These are phyloP conservation scores for Taenaris catops DNA, from an alignment of 2,888 invertebrate genomes.

Conservation along the genomic window DNA sequence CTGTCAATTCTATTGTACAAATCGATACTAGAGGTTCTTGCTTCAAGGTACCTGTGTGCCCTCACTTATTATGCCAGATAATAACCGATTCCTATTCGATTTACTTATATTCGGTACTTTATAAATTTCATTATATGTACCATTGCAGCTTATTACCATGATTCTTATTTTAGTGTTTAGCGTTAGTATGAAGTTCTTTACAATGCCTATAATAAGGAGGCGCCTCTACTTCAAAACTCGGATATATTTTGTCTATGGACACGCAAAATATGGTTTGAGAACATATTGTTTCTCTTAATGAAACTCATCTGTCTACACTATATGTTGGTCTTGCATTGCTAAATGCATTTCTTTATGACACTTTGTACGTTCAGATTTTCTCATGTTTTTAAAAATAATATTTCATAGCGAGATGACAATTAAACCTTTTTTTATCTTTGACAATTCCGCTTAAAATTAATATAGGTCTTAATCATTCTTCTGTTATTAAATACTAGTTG, in stretches of 20 bases:
- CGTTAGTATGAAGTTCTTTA: no score
- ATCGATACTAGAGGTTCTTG: constrained; percentile 2
- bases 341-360: neutral
- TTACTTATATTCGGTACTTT: neutral
- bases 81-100: neutral
- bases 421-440: no score
- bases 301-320: neutral
- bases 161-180: neutral
- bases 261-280: constrained; percentile 4
- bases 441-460: no score
- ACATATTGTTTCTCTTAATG: constrained; percentile 1
- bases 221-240: neutral
- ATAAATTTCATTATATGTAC: neutral
- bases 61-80: neutral
- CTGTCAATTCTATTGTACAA: neutral
- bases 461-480: no score
- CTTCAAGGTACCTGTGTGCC: neutral
- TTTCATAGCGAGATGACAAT: no score
- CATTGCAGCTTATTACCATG: neutral
- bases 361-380: neutral
- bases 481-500: no score
- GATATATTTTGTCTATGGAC: constrained; percentile 3
- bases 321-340: neutral
- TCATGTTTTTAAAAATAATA: no score
- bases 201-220: no score